Percentiles rank a stretch among this genome's conserved stretches.
These are phyloP conservation scores for Corythaixoides concolor DNA, from an alignment of 2,113 vertebrate species.

Conservation along the genomic window DNA sequence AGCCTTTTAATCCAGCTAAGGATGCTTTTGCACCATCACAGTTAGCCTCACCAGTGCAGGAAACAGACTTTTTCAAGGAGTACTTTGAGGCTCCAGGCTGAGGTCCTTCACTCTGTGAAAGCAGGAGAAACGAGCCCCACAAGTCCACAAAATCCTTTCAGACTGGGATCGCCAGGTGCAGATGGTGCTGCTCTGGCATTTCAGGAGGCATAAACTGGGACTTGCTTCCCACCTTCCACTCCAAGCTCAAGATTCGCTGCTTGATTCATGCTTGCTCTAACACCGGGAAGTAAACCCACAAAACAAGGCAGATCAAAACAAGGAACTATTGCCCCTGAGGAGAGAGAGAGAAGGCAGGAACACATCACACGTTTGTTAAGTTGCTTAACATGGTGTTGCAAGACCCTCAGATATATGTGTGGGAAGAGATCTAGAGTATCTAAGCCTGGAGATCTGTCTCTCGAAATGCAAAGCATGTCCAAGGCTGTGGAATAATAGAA, in stretches of 20 bases:
- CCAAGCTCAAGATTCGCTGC: not conserved
- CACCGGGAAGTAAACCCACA: not conserved
- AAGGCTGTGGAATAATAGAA: not conserved
- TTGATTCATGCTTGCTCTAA: not conserved
- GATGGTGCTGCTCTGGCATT: not conserved
- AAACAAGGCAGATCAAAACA: not conserved
- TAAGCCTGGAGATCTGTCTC: not conserved
- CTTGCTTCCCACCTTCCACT: not conserved
- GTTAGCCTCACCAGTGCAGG: rapidly evolving
- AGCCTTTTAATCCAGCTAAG: not conserved
- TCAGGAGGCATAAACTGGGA: not conserved
- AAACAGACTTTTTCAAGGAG: not conserved
- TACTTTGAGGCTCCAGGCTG: not conserved
- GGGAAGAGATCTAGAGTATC: not conserved
- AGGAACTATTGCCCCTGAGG: not conserved
- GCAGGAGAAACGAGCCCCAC: not conserved
- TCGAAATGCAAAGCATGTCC: not conserved
- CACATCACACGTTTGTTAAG: not conserved
- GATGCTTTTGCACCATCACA: not conserved
- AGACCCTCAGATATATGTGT: not conserved
- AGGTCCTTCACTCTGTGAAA: not conserved
- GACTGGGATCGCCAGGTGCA: not conserved
- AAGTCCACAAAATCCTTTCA: not conserved
- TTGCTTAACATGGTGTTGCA: not conserved
- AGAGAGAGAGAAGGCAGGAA: not conserved